phyloP scores from a whole-genome alignment of 1,140 invertebrate species.

The Hormaphis cornu region DNA sequence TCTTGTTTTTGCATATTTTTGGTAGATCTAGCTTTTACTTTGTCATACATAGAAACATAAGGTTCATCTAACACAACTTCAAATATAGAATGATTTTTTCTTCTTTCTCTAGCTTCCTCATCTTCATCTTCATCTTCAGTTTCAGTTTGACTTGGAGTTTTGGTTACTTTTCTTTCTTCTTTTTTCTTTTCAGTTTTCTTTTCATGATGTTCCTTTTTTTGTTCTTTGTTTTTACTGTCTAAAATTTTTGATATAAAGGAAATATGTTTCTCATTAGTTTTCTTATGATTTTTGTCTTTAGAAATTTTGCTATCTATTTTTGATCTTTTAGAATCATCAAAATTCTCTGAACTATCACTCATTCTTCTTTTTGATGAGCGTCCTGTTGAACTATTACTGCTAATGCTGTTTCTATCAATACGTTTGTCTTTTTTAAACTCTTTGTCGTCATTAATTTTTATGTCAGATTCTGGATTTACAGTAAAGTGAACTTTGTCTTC shows the following conservation, averaged over 20 bases:
- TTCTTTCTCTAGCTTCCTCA: conserved; percentile 49
- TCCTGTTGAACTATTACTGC: conserved; percentile 41
- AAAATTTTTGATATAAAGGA: conserved; percentile 41
- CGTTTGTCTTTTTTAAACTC: conserved; percentile 38
- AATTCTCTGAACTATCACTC: conserved; percentile 23
- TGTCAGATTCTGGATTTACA: conserved; percentile 47
- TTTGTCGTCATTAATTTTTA: conserved; percentile 49
- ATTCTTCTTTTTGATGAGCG: conserved; percentile 22
- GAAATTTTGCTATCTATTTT: conserved; percentile 10
- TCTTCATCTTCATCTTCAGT: conserved; percentile 47
- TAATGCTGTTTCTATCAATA: conserved; percentile 38
- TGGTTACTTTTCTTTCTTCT: conserved; percentile 23
- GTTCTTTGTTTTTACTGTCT: conserved; percentile 39
- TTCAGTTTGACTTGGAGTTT: conserved; percentile 33
- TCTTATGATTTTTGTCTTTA: conserved; percentile 21
- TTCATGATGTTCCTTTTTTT: conserved; percentile 40
- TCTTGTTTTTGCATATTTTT: conserved; percentile 86
- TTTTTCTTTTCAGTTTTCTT: conserved; percentile 36
- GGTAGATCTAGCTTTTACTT: conserved; percentile 88
- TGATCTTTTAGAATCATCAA: conserved; percentile 18
- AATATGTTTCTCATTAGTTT: conserved; percentile 18
- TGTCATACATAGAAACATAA: conserved; percentile 97
- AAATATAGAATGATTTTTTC: conserved; percentile 79
- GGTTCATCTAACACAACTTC: conserved; percentile 82
- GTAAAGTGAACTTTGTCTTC: conserved; percentile 42